phyloP scores from a whole-genome alignment of 2,888 invertebrate species.

The Euphydryas editha region DNA sequence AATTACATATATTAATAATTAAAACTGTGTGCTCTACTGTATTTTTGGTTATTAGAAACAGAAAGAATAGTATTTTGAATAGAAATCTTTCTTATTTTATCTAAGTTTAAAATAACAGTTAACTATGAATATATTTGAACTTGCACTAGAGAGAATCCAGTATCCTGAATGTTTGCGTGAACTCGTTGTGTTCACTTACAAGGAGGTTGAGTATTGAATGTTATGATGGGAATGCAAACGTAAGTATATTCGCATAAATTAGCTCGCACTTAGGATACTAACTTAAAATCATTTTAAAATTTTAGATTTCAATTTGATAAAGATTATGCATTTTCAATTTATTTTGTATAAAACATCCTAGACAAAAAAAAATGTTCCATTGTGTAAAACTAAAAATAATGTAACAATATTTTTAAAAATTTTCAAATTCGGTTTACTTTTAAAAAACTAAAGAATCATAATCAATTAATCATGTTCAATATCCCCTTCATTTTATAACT shows the following conservation, averaged over 20 bases:
- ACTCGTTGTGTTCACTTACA: constrained; percentile 26
- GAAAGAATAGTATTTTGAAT: background rate
- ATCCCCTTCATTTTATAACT: background rate
- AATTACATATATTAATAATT: too few species aligned
- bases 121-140: constrained; percentile 36
- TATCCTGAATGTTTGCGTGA: constrained; percentile 31
- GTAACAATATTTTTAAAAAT: too few species aligned
- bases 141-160: constrained; percentile 26
- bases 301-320: constrained; percentile 9
- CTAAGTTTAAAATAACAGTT: constrained; percentile 18
- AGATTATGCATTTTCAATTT: background rate
- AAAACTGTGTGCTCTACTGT: too few species aligned
- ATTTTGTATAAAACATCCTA: background rate
- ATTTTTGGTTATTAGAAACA: too few species aligned
- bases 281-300: constrained; percentile 23
- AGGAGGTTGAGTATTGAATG: constrained; percentile 37
- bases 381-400: too few species aligned
- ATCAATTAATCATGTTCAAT: background rate
- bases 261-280: constrained; percentile 42
- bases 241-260: constrained; percentile 57
- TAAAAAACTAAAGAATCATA: too few species aligned
- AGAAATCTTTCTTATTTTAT: background rate
- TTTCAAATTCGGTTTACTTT: too few species aligned
- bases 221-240: constrained; percentile 45
- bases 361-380: background rate